A percentile compares a stretch with the other conserved stretches of the same genome.
Conservation (phyloP, 1,140 invertebrate species). For the Grapholita molesta region DNA sequence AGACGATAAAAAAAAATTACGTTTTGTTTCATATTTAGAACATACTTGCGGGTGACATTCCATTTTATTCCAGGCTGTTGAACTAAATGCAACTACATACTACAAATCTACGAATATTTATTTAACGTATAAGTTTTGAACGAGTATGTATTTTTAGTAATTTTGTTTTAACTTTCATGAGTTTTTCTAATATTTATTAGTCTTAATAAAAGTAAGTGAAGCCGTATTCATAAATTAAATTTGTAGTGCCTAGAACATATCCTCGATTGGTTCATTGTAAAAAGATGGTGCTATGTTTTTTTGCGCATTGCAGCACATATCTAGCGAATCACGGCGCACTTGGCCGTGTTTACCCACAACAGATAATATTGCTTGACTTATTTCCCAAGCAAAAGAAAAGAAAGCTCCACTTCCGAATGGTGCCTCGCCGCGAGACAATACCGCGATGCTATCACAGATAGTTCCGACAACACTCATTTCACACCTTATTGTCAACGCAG, state of each 20-base stretch:
- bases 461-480: conserved; percentile 28
- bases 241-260: neutral
- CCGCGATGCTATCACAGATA: conserved; percentile 30
- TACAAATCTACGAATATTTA: too few species aligned
- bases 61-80: too few species aligned
- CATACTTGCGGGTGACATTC: neutral
- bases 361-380: conserved; percentile 33
- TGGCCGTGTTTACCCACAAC: conserved; percentile 27
- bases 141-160: too few species aligned
- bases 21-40: conserved; percentile 21
- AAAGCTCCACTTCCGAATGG: conserved; percentile 52
- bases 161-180: too few species aligned
- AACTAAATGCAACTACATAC: neutral
- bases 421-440: conserved; percentile 53
- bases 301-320: neutral
- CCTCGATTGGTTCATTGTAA: neutral
- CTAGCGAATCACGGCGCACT: neutral
- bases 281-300: neutral
- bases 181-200: too few species aligned
- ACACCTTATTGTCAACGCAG: conserved; percentile 20
- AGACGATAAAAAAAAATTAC: conserved; percentile 34
- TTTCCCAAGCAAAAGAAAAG: conserved; percentile 68
- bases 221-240: neutral
- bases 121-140: too few species aligned
- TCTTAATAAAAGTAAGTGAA: too few species aligned